phyloP scores from a whole-genome alignment of 2,888 invertebrate species.

The Drosophila neutralis region DNA sequence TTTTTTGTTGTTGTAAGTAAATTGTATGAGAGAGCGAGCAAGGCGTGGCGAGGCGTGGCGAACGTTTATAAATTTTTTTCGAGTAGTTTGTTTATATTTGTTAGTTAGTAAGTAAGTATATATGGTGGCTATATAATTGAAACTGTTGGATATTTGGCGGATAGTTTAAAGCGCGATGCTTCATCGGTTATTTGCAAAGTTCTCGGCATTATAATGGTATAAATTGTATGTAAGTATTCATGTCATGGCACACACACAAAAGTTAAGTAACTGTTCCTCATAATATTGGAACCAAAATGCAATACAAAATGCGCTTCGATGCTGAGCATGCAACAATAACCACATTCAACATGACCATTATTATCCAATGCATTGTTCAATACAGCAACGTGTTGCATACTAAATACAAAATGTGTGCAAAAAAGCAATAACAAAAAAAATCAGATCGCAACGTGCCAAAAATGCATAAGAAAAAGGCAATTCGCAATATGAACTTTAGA shows the following conservation, averaged over 20 bases:
- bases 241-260: slow-evolving; percentile 42
- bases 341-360: slow-evolving; percentile 44
- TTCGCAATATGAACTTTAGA: slow-evolving; percentile 26
- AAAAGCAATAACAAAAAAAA: slow-evolving; percentile 21
- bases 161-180: slow-evolving; percentile 44
- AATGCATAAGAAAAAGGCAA: slow-evolving; percentile 38
- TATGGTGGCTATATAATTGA: slow-evolving; percentile 42
- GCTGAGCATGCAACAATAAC: slow-evolving; percentile 56
- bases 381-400: slow-evolving; percentile 61
- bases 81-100: slow-evolving; percentile 44
- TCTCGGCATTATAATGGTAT: slow-evolving; percentile 38
- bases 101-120: slow-evolving; percentile 37
- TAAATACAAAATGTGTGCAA: slow-evolving; percentile 45
- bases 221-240: slow-evolving; percentile 34
- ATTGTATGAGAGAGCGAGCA: slow-evolving; percentile 62
- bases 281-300: slow-evolving; percentile 51
- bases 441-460: slow-evolving; percentile 53
- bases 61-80: slow-evolving; percentile 29
- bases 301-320: slow-evolving; percentile 49
- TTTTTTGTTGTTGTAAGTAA: slow-evolving; percentile 22
- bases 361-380: slow-evolving; percentile 54
- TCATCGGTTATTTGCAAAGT: slow-evolving; percentile 51
- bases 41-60: slow-evolving; percentile 63
- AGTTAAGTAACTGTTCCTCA: slow-evolving; percentile 32
- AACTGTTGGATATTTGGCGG: slow-evolving; percentile 45